Conservation (phyloP, 2,113 vertebrate species). For the Coturnix japonica region DNA sequence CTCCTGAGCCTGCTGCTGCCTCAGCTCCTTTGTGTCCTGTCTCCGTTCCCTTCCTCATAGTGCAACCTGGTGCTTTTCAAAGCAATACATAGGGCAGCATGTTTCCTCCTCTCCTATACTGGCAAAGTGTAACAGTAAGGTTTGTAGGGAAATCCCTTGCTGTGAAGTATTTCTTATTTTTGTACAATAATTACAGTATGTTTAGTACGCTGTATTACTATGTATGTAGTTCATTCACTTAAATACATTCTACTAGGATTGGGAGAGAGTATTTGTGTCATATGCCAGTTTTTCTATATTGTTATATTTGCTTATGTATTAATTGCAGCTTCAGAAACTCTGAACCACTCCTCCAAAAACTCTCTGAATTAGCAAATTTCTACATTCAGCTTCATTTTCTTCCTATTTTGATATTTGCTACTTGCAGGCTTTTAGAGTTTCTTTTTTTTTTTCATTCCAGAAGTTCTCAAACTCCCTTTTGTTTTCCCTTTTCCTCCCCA, state of each 20-base stretch:
- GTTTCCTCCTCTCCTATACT: slow-evolving; percentile 5
- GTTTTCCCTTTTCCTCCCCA: slow-evolving; percentile 6
- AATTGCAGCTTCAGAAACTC: neutral
- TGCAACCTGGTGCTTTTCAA: neutral
- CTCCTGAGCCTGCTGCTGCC: neutral
- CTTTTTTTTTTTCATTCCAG: neutral
- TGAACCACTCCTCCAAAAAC: neutral
- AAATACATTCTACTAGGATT: neutral
- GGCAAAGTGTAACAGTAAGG: neutral
- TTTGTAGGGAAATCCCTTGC: slow-evolving; percentile 32
- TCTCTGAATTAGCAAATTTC: neutral
- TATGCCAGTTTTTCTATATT: neutral
- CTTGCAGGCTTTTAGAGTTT: neutral
- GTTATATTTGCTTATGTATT: slow-evolving; percentile 12
- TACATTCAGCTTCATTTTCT: neutral
- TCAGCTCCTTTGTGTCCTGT: slow-evolving; percentile 23
- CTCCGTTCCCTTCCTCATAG: neutral
- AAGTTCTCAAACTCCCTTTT: slow-evolving; percentile 30
- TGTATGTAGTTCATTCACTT: neutral
- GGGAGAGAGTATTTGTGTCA: neutral
- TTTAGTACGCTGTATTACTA: neutral
- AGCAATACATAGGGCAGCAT: neutral
- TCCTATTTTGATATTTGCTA: neutral
- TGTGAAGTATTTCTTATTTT: slow-evolving; percentile 57
- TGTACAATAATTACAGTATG: slow-evolving; percentile 39